phyloP scores from a whole-genome alignment of 2,888 invertebrate genomes.

The Meiosimyza decipiens region DNA sequence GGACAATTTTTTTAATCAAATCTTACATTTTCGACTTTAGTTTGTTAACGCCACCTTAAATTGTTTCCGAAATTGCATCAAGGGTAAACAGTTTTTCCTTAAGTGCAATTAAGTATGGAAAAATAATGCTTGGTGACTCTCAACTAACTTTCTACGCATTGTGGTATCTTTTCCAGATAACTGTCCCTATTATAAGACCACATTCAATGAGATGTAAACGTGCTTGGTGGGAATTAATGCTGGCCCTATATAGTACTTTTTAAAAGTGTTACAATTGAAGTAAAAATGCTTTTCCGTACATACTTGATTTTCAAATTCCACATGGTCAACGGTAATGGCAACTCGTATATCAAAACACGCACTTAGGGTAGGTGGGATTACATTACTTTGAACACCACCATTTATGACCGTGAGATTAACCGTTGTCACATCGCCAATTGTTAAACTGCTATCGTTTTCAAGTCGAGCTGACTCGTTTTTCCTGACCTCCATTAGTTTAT shows the following conservation, averaged over 20 bases:
- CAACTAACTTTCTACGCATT: no score
- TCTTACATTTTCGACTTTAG: no score
- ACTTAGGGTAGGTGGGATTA: conserved; percentile 78
- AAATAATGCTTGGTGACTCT: no score
- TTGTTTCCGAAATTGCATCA: no score
- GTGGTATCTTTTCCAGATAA: no score
- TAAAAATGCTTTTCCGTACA: conserved; percentile 16
- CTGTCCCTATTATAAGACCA: no score
- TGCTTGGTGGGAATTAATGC: no score
- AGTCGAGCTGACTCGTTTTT: conserved; percentile 71
- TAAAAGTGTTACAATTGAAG: background rate
- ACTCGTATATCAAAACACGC: conserved; percentile 76
- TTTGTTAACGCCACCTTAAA: no score
- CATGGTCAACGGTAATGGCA: conserved; percentile 70
- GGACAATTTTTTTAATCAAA: no score
- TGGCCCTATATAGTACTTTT: background rate
- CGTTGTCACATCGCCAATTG: conserved; percentile 79
- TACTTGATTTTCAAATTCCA: conserved; percentile 73
- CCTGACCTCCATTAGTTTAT: conserved; percentile 75
- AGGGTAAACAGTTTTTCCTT: no score
- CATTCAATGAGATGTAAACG: no score
- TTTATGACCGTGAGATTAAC: conserved; percentile 76
- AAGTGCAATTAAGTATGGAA: no score
- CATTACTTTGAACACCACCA: conserved; percentile 86
- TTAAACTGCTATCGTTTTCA: conserved; percentile 67